These are phyloP conservation scores for Oryzias sinensis DNA, from an alignment of 2,797 vertebrate species.

Conservation along the genomic window DNA sequence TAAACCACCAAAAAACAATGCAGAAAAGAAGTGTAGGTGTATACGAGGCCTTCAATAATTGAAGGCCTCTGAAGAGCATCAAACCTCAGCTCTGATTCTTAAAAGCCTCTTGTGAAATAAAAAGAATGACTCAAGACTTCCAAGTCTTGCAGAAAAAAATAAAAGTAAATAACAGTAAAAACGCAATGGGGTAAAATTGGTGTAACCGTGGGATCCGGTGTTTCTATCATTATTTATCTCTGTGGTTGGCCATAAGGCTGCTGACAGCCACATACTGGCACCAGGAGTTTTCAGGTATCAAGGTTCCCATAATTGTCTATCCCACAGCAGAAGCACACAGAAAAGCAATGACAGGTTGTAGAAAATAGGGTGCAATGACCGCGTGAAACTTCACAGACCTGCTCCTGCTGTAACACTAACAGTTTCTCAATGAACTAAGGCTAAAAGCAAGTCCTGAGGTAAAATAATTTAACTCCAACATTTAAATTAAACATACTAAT, in stretches of 20 bases:
- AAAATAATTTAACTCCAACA: neutral
- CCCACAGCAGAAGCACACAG: conserved; percentile 36
- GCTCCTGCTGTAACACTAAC: conserved; percentile 22
- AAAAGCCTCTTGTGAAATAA: conserved; percentile 42
- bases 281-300: conserved; percentile 49
- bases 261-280: conserved; percentile 37
- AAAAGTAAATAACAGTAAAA: conserved; percentile 28
- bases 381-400: conserved; percentile 64
- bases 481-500: too few species aligned
- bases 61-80: conserved; percentile 43
- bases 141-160: conserved; percentile 23
- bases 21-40: neutral
- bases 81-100: conserved; percentile 4
- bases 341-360: conserved; percentile 49
- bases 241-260: conserved; percentile 23
- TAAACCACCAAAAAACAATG: conserved; percentile 29
- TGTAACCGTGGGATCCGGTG: conserved; percentile 22
- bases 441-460: conserved; percentile 20
- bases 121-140: conserved; percentile 60
- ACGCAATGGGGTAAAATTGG: conserved; percentile 28
- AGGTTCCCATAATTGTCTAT: conserved; percentile 68
- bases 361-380: conserved; percentile 62
- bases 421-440: conserved; percentile 46
- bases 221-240: conserved; percentile 58
- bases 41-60: conserved; percentile 48